These are phyloP conservation scores for Standfussiana lucernea DNA, from an alignment of 2,888 invertebrate genomes.

Conservation along the genomic window DNA sequence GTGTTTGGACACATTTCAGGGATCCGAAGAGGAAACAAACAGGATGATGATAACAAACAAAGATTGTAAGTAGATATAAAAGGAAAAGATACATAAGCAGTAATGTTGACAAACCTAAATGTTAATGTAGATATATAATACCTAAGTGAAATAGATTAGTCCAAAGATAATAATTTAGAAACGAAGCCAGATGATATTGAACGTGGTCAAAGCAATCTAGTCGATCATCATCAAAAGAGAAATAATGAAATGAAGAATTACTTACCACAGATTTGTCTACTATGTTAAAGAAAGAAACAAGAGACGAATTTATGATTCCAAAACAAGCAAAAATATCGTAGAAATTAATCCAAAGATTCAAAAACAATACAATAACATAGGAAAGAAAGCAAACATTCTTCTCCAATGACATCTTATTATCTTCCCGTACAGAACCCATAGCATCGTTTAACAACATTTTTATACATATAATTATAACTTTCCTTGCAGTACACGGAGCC, in stretches of 20 bases:
- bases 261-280: not conserved
- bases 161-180: not conserved
- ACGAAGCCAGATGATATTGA: not conserved
- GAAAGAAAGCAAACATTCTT: not conserved
- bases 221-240: not conserved
- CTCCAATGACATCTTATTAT: constrained; percentile 12
- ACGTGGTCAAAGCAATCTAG: not conserved
- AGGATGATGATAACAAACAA: not conserved
- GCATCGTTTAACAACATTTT: constrained; percentile 52
- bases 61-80: not conserved
- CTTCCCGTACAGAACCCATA: constrained; percentile 36
- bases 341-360: not conserved
- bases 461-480: constrained; percentile 73
- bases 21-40: constrained; percentile 4
- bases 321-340: not conserved
- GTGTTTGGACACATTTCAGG: constrained; percentile 31
- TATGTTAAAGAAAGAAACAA: not conserved
- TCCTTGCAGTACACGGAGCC: constrained; percentile 63
- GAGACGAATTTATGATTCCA: not conserved
- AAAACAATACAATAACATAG: not conserved
- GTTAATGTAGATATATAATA: not conserved
- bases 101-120: not conserved
- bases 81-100: no score
- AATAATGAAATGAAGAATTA: not conserved
- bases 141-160: not conserved